Evolutionary conservation across 2,888 invertebrate species (phyloP).

Genomic region (Cephus sareptanus): DNA sequence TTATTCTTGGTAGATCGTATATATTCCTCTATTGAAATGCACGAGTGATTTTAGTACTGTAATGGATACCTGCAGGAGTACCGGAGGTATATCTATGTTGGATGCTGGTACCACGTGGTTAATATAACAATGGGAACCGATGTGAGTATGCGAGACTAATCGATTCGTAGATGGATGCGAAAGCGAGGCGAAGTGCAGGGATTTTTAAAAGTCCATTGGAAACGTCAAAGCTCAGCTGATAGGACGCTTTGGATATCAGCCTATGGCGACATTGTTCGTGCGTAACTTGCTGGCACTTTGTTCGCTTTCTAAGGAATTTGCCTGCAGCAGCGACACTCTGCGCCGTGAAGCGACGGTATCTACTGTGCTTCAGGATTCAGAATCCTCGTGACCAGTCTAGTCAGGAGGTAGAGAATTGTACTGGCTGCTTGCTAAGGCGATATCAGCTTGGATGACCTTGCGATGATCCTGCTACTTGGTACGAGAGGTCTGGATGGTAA

Average conservation of each 20-base stretch:
- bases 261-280: slow-evolving; percentile 41
- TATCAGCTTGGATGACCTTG: neutral
- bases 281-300: slow-evolving; percentile 42
- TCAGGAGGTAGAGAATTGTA: neutral
- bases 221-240: neutral
- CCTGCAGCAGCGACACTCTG: neutral
- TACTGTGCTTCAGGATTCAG: neutral
- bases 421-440: neutral
- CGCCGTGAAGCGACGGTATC: neutral
- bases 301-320: slow-evolving; percentile 50
- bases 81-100: neutral
- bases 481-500: neutral
- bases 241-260: neutral
- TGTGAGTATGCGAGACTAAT: neutral
- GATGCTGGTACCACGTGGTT: neutral
- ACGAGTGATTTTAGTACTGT: neutral
- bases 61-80: neutral
- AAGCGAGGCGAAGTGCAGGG: neutral
- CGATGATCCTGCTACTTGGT: neutral
- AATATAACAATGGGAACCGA: neutral
- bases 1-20: neutral
- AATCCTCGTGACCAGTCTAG: neutral
- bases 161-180: neutral
- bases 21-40: neutral
- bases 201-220: neutral